Percentiles rank a stretch among this genome's conserved stretches.
These are phyloP conservation scores for Dasysyrphus albostriatus DNA, from an alignment of 2,888 invertebrate species.

Conservation along the genomic window DNA sequence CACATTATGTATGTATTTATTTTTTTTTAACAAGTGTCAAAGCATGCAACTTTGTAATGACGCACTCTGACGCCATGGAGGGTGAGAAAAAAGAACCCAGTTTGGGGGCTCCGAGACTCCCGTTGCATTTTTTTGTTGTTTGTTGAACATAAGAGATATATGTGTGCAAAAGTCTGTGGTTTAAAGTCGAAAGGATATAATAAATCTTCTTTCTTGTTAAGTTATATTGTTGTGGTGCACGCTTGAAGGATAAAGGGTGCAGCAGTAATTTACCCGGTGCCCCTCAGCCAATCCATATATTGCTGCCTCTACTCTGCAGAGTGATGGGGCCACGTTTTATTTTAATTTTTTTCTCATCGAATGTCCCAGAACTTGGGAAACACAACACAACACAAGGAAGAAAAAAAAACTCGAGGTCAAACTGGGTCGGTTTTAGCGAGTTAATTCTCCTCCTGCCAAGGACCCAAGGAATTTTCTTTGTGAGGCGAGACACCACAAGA, in stretches of 20 bases:
- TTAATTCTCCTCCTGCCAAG: conserved; percentile 48
- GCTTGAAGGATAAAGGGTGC: conserved; percentile 20
- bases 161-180: conserved; percentile 8
- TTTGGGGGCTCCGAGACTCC: conserved; percentile 6
- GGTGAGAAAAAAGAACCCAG: neutral
- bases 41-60: conserved; percentile 54
- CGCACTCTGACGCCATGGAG: conserved; percentile 57
- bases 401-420: conserved; percentile 56
- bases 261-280: neutral
- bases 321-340: neutral
- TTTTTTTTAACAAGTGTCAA: conserved; percentile 62
- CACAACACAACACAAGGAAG: neutral
- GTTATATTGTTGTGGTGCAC: conserved; percentile 27
- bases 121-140: neutral
- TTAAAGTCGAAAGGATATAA: conserved; percentile 58
- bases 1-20: conserved; percentile 4
- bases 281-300: neutral
- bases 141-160: neutral
- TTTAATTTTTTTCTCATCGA: neutral
- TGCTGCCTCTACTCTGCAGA: neutral
- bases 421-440: conserved; percentile 51
- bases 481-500: neutral
- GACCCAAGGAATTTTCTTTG: conserved; percentile 70
- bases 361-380: conserved; percentile 34
- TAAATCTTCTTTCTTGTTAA: conserved; percentile 71